Evolutionary conservation across 2,113 vertebrate species (phyloP).

Genomic region (Otis tarda): DNA sequence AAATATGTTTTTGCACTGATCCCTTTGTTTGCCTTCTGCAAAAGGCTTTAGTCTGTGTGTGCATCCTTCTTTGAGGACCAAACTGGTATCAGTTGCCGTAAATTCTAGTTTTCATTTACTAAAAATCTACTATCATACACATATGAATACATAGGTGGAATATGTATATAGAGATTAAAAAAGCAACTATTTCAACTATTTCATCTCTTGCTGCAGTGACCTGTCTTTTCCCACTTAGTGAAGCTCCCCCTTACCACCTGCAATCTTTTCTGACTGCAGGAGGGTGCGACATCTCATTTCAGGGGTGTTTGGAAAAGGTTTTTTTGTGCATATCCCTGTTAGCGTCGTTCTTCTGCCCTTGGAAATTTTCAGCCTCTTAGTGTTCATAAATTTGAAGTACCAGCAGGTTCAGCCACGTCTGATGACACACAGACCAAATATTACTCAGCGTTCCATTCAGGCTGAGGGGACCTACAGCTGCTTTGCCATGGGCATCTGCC

Average conservation of each 20-base stretch:
- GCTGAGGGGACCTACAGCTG: not conserved
- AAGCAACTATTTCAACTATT: not conserved
- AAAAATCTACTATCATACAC: not conserved
- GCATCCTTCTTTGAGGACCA: not conserved
- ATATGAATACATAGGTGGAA: not conserved
- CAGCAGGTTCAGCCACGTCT: not conserved
- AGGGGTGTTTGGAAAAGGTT: not conserved
- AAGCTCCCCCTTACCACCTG: not conserved
- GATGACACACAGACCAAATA: slow-evolving; percentile 18
- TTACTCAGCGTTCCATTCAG: not conserved
- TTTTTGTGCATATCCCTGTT: not conserved
- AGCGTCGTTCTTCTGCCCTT: not conserved
- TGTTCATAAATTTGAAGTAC: not conserved
- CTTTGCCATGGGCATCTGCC: not conserved
- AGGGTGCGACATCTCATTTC: not conserved
- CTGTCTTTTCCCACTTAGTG: not conserved
- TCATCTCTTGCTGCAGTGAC: not conserved
- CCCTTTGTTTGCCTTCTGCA: not conserved
- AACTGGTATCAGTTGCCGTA: not conserved
- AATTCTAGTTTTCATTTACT: not conserved
- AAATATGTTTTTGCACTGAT: not conserved
- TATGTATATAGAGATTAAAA: not conserved
- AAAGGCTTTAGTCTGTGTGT: not conserved
- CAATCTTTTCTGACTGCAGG: not conserved
- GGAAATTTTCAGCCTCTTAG: not conserved